A percentile compares a stretch with the other conserved stretches of the same genome.
phyloP scores from a whole-genome alignment of 2,797 vertebrate species.

The Microhierax caerulescens region DNA sequence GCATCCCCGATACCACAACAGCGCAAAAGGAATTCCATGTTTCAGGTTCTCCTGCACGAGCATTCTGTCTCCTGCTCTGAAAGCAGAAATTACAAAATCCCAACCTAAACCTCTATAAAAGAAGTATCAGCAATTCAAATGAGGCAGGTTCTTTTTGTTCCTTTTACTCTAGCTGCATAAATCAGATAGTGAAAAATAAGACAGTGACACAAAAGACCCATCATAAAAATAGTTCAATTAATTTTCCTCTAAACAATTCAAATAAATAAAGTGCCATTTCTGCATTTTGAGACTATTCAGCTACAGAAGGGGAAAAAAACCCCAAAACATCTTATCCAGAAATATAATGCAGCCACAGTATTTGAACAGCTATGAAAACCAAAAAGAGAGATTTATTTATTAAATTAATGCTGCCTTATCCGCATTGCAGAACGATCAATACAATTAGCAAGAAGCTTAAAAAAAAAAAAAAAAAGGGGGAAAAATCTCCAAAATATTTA shows the following conservation, averaged over 20 bases:
- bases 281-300: slow-evolving; percentile 25
- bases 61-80: background rate
- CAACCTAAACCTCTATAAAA: background rate
- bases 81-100: background rate
- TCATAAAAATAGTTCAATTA: slow-evolving; percentile 44
- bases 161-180: slow-evolving; percentile 1
- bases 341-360: background rate
- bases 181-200: slow-evolving; percentile 32
- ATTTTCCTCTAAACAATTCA: slow-evolving; percentile 42
- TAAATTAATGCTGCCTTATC: background rate
- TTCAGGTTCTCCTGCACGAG: background rate
- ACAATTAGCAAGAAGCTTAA: background rate
- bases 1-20: background rate
- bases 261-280: slow-evolving; percentile 25
- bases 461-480: too few relatives aligned
- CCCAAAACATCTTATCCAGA: background rate
- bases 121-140: slow-evolving; percentile 1
- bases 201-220: background rate
- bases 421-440: background rate
- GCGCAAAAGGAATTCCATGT: background rate
- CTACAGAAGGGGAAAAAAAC: slow-evolving; percentile 1
- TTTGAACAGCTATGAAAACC: background rate
- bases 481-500: background rate
- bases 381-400: background rate
- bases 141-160: background rate